Percentiles rank a stretch among this genome's conserved stretches.
These are phyloP conservation scores for Hoplostethus atlanticus DNA, from an alignment of 2,797 vertebrate species.

Conservation along the genomic window DNA sequence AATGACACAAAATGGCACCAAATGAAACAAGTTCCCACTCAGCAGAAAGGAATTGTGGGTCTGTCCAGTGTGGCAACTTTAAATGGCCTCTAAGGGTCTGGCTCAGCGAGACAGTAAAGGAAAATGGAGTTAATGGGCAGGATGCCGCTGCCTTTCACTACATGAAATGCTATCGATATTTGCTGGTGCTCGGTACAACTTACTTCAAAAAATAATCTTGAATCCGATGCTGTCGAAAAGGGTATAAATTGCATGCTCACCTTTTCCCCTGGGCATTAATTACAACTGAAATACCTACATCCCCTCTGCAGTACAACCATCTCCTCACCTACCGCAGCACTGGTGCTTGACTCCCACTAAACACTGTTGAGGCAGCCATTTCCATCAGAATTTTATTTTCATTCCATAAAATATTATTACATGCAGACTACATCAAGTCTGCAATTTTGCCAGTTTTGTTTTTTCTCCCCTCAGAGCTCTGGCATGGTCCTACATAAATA, in stretches of 20 bases:
- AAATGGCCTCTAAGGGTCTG: slow-evolving; percentile 43
- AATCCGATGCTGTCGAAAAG: slow-evolving; percentile 7
- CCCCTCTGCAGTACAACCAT: background rate
- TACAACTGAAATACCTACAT: slow-evolving; percentile 3
- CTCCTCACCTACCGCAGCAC: background rate
- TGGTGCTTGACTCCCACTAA: background rate
- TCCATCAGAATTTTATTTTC: slow-evolving; percentile 4
- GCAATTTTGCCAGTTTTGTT: background rate
- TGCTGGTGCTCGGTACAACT: slow-evolving; percentile 9
- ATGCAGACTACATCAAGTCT: background rate
- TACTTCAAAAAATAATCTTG: background rate
- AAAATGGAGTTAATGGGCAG: slow-evolving; percentile 44
- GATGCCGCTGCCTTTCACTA: slow-evolving; percentile 17
- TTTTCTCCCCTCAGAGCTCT: background rate
- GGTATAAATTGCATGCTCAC: slow-evolving; percentile 11
- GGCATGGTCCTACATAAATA: slow-evolving; percentile 8
- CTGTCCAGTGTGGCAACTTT: slow-evolving; percentile 40
- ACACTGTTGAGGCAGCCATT: background rate
- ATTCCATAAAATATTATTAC: slow-evolving; percentile 1
- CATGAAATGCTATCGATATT: slow-evolving; percentile 9
- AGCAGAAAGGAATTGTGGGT: slow-evolving; percentile 34
- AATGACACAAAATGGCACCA: slow-evolving; percentile 59
- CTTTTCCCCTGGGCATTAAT: background rate
- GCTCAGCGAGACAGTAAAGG: slow-evolving; percentile 6
- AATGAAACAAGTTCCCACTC: slow-evolving; percentile 44